Evolutionary conservation across 2,113 vertebrate genomes (phyloP).

Genomic region (Cettia cetti): DNA sequence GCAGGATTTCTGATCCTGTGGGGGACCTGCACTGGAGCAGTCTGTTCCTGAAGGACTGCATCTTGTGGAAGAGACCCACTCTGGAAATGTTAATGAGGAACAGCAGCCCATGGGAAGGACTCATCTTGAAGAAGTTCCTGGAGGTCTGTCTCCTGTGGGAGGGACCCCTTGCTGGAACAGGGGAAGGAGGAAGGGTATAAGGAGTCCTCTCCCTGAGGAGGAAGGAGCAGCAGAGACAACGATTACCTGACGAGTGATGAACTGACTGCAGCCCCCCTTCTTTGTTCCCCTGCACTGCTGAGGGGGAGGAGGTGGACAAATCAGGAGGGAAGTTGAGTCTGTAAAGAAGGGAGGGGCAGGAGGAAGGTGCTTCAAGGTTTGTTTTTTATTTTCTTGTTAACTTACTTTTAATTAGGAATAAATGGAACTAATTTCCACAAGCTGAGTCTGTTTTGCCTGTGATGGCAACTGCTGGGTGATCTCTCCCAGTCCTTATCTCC

Average conservation of each 20-base stretch:
- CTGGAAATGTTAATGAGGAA: neutral
- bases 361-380: neutral
- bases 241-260: neutral
- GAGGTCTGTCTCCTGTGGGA: neutral
- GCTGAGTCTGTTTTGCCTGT: neutral
- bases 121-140: neutral
- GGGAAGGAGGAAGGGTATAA: neutral
- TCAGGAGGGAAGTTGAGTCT: neutral
- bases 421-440: neutral
- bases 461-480: neutral
- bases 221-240: neutral
- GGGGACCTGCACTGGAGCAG: neutral
- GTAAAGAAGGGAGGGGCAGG: neutral
- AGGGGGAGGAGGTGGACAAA: neutral
- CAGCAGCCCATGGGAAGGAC: neutral
- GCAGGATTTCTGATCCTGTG: rapidly evolving
- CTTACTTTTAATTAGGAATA: neutral
- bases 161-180: neutral
- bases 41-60: neutral
- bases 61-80: neutral
- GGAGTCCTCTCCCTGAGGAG: neutral
- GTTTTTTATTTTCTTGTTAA: neutral
- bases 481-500: neutral
- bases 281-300: neutral
- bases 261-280: neutral